A percentile compares a stretch with the other conserved stretches of the same genome.
These are phyloP conservation scores for Cygnus buccinator DNA, from an alignment of 2,113 vertebrate species.

Conservation along the genomic window DNA sequence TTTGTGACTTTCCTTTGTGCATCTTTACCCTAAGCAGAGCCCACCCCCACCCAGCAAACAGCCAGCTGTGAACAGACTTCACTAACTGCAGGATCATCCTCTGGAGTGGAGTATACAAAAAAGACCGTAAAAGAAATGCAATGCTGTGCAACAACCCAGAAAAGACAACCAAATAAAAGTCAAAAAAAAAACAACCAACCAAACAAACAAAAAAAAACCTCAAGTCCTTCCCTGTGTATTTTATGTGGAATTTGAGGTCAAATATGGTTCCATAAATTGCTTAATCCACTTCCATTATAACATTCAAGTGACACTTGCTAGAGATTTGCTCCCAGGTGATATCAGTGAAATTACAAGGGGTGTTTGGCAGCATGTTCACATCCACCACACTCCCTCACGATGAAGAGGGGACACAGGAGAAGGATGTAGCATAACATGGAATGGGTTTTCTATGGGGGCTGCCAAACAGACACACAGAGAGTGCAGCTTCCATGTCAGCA, in stretches of 20 bases:
- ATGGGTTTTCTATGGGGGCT: neutral
- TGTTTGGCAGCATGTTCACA: neutral
- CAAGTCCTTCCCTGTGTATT: neutral
- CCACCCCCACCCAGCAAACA: neutral
- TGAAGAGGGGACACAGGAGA: neutral
- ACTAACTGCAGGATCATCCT: neutral
- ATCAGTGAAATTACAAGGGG: neutral
- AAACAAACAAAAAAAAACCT: neutral
- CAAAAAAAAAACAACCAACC: neutral
- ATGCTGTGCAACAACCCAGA: neutral
- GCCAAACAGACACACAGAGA: neutral
- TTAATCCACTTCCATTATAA: neutral
- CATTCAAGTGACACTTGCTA: neutral
- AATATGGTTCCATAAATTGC: neutral
- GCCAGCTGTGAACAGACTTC: neutral
- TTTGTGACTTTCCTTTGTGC: neutral
- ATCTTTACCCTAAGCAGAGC: neutral
- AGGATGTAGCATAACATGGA: neutral
- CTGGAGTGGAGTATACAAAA: neutral
- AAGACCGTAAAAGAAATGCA: neutral
- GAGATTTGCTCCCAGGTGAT: neutral
- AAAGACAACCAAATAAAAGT: neutral
- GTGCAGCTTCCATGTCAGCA: neutral
- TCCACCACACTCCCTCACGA: fast-evolving
- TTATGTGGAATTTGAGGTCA: neutral